Evolutionary conservation across 1,140 invertebrate genomes (phyloP), one percentile per base, ranked within the genome.

Genomic region (Eubasilissa regina): DNA sequence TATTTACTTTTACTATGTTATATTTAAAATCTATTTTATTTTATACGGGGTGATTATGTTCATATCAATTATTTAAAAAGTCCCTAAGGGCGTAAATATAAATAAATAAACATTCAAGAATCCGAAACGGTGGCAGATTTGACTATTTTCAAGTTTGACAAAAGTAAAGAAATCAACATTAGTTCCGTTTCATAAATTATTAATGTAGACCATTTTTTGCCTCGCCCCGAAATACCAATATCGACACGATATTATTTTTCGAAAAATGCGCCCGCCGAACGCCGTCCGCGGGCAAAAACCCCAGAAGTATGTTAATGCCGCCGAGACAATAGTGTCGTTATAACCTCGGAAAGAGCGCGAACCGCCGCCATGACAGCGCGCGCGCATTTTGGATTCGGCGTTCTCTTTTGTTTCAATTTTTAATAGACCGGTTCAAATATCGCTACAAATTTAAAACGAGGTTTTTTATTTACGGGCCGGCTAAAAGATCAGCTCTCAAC

Each of bases 291-390:
- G 21, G 21, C 21, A 58, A 21, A 58, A 19, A 66, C 43, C 25
- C 25, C 62, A 43, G 15, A 35, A 15, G 15, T 66, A 66, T 66
- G 62, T 44, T 66, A 66, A 66, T 66, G n/a, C 35, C 3, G 35
- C 12, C 43, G 43, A 66, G 62, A 66, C 62, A 66, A 66, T 66
- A 66, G 62, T 66, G 62, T 66, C 62, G 62, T 66, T 66, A 66
- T 15, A 43, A 66, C 35, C 21, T 66, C 21, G 9, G 44, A 58
- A 58, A 58, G 13, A 15, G 55, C 55, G 55, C 55, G 55, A 58
- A 58, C 17, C 21, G 17, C 21, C 55, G 17, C 55, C 12, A 19
- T 58, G 55, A 19, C 55, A 21, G 9, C 9, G 55, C 55, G 55
- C 55, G 55, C 13, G 17, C 15, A 19, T 58, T 58, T 58, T 19